These are phyloP conservation scores for Mya arenaria DNA, from an alignment of 1,140 invertebrate genomes.

Conservation along the genomic window DNA sequence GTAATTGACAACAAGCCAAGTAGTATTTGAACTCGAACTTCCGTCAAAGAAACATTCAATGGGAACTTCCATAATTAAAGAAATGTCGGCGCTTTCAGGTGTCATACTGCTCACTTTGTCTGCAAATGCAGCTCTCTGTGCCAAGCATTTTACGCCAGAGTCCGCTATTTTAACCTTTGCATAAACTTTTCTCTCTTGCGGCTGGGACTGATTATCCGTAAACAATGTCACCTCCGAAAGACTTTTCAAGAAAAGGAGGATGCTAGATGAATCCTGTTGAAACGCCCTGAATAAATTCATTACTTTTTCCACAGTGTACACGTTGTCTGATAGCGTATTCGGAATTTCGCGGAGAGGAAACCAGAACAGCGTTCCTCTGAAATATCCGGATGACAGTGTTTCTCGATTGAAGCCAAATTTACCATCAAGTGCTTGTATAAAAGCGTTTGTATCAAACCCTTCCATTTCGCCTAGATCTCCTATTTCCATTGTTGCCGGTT, in stretches of 20 bases:
- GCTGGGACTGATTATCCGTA: not conserved
- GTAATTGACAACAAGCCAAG: constrained; percentile 41
- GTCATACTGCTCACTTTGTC: not conserved
- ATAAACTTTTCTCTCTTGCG: not conserved
- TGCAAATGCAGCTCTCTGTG: not conserved
- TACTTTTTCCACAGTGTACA: constrained; percentile 62
- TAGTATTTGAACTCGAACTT: not conserved
- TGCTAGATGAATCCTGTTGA: constrained; percentile 48
- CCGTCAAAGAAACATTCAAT: too few relatives aligned
- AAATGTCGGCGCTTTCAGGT: not conserved
- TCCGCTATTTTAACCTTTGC: not conserved
- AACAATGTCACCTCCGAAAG: constrained; percentile 12
- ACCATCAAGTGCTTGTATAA: constrained; percentile 5
- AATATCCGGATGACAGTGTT: constrained; percentile 10
- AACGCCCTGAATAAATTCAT: constrained; percentile 61
- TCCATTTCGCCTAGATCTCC: not conserved
- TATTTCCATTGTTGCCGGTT: constrained; percentile 7
- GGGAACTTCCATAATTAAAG: not conserved
- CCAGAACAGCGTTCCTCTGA: constrained; percentile 72
- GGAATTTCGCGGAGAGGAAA: constrained; percentile 69
- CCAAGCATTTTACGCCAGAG: not conserved
- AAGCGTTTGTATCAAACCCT: not conserved
- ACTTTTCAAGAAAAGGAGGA: constrained; percentile 65
- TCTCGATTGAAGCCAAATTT: constrained; percentile 45
- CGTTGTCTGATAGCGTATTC: constrained; percentile 51